Base-by-base conservation (phyloP, 2,113 vertebrate species). In the Festucalex cinctus region DNA sequence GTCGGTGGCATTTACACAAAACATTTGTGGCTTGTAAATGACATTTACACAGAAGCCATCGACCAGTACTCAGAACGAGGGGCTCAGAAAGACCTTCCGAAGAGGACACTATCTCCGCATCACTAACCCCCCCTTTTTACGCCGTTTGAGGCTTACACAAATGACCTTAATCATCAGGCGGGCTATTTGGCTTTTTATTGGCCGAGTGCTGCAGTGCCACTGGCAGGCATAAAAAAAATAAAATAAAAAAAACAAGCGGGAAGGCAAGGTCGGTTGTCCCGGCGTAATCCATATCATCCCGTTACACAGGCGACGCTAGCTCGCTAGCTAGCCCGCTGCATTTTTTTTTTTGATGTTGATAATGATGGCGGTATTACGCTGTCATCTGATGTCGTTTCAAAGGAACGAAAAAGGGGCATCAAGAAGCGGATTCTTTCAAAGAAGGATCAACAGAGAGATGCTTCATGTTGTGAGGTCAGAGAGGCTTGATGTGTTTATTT, bases 81-180 rank as follows among this genome's bases (percentile, higher is more conserved):
- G 17, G 49, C 53, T 36, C 16, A 36, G 1, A 48, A 36, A 75
- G 77, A 72, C 79, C 69, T n/a, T 37, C 37, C 6, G 3, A 54
- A 19, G 65, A 72, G 19, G 14, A 66, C 61, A 39, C 56, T 60
- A 1, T 69, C 70, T 69, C 13, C 12, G 36, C 65, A 28, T 16
- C 5, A 14, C 46, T n/a, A 24, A 36, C 36, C 66, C 70, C 24
- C 22, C 20, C 2, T 14, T 16, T 22, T 60, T 44, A 24, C 43
- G 53, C 61, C 66, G 63, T 24, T 73, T 60, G 59, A 83, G 73
- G 81, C 76, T 77, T 65, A 76, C 79, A 79, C 73, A 79, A 83
- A 76, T 91, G 90, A 91, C 90, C 90, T 91, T 91, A 91, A 90
- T 90, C 88, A 90, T 88, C 83, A 73, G 78, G 78, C 54, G 75